phyloP scores from a whole-genome alignment of 2,797 vertebrate species.

The Microctenopoma steveboyesi region DNA sequence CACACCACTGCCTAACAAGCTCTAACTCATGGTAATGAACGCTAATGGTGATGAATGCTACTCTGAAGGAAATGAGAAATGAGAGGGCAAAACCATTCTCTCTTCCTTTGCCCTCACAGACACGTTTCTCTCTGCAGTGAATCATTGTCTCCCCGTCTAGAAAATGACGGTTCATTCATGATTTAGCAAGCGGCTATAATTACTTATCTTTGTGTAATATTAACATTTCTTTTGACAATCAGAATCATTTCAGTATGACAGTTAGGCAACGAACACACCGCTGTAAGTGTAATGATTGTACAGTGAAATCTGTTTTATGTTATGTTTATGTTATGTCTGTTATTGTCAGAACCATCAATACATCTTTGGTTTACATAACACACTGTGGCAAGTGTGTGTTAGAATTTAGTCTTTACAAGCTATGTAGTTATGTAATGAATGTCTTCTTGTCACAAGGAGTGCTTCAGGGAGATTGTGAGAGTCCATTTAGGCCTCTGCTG shows the following conservation, averaged over 20 bases:
- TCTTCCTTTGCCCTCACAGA: conserved; percentile 25
- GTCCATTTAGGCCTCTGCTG: conserved; percentile 37
- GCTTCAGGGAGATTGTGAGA: conserved; percentile 43
- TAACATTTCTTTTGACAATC: no score
- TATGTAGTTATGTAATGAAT: conserved; percentile 47
- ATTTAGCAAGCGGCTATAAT: no score
- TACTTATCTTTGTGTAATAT: no score
- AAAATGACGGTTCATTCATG: not conserved
- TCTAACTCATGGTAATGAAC: conserved; percentile 71
- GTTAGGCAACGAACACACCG: no score
- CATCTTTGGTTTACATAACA: conserved; percentile 25
- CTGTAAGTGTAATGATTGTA: not conserved
- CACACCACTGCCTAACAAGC: conserved; percentile 55
- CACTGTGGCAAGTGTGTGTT: conserved; percentile 23
- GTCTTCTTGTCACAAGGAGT: conserved; percentile 25
- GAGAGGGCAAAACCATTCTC: conserved; percentile 42
- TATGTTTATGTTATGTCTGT: not conserved
- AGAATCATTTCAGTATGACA: no score
- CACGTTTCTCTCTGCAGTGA: conserved; percentile 1
- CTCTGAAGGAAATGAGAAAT: conserved; percentile 43
- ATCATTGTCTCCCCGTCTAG: conserved; percentile 10
- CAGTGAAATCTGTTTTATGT: not conserved
- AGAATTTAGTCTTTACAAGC: conserved; percentile 22
- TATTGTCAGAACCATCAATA: not conserved
- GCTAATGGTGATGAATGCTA: conserved; percentile 72